phyloP scores from a whole-genome alignment of 2,797 vertebrate genomes.

The Loris lydekkerianus region DNA sequence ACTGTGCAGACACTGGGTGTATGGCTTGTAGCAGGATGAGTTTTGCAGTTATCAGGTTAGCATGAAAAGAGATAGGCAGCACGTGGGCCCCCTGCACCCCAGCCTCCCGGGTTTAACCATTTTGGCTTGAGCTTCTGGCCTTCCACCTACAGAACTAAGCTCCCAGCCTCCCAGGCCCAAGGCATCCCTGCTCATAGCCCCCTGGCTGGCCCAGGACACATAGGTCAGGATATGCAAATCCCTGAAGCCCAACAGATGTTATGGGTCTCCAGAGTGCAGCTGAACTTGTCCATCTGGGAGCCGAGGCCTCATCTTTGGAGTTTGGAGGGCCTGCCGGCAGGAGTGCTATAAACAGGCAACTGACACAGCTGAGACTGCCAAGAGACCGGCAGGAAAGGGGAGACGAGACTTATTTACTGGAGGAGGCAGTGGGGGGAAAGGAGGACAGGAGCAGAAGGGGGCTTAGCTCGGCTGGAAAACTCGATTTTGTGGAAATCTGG shows the following conservation, averaged over 20 bases:
- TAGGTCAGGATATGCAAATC: fast-evolving
- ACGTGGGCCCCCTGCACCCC: fast-evolving
- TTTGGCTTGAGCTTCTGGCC: background rate
- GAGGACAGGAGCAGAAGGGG: background rate
- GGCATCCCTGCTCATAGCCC: fast-evolving
- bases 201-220: background rate
- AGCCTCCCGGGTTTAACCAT: background rate
- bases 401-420: fast-evolving
- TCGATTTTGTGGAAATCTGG: conserved; percentile 70
- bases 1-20: background rate
- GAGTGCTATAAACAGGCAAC: background rate
- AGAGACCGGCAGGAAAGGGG: background rate
- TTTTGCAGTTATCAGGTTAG: fast-evolving
- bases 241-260: background rate
- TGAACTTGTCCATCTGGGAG: background rate
- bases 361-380: fast-evolving
- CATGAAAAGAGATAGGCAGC: fast-evolving
- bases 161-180: background rate
- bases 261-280: fast-evolving
- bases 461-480: background rate
- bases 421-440: background rate
- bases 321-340: fast-evolving
- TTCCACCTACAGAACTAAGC: background rate
- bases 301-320: fast-evolving
- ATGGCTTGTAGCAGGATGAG: fast-evolving